Base-by-base conservation (phyloP, 2,888 invertebrate genomes). In the Xylota segnis region DNA sequence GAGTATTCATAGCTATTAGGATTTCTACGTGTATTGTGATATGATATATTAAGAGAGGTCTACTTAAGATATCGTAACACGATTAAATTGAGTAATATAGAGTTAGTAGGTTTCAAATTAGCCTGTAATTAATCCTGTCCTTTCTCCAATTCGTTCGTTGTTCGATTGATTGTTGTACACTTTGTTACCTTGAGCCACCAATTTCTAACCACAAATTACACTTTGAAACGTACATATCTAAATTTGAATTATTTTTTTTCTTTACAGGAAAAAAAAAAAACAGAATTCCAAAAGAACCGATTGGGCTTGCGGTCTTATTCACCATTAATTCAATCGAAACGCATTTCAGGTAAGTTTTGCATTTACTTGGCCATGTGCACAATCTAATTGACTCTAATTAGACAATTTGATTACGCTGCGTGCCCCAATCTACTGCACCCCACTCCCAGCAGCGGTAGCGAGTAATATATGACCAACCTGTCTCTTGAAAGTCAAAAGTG, bases 351-450 rank as follows among this genome's bases (percentile, higher is more conserved):
- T 86, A 71, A 86, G 76, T 86, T 82, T 71, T 75, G 63, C 75
- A 76, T 81, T 81, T 54, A 75, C 52, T 63, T 54, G 58, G 50
- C 75, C 81, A 81, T 75, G 68, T 84, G 75, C 81, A 71, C 81
- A 81, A 72, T 68, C 76, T 86, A 86, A 86, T 82, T 86, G 86
- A 82, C 76, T 77, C 68, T 86, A 82, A 86, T 86, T 86, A 86
- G 82, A 52, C 86, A 81, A 79, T 81, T 84, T 84, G 84, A 81
- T 84, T 84, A 86, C 56, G 66, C 76, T 61, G 86, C 77, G 59
- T 86, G 47, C 65, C 52, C 43, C 70, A 81, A 61, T 66, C 66
- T 71, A 63, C 27, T 14, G 71, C n/a, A 54, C 59, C 71, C 45
- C 32, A 63, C 61, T 56, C n/a, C 50, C 43, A 70, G 37, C 40